Base-by-base conservation (phyloP, 2,888 invertebrate genomes). In the Lysandra coridon region DNA sequence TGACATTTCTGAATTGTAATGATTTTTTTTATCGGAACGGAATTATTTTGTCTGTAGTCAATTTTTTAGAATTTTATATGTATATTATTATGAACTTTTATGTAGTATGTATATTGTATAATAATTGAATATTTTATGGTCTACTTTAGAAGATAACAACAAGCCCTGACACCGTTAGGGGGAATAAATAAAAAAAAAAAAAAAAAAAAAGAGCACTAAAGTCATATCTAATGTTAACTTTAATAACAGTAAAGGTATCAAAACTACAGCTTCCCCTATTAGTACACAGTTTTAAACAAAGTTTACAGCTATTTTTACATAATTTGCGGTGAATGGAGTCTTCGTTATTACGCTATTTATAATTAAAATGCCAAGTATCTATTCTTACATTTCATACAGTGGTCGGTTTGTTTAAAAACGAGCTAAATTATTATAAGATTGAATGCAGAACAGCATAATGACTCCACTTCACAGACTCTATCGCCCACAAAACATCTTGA, bases 401-500 rank as follows among this genome's bases (percentile, higher is more conserved):
- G 78, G 83, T 81, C 82, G 83, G 85, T 86, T 85, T 84, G 84
- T 91, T 88, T 86, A 85, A 87, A 88, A 90, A 88, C 86, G 87
- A 87, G 85, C 86, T 89, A 87, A 90, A 91, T 90, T 89, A 88
- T 88, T 89, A 88, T 88, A 87, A 87, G 86, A 90, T 88, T 92
- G 89, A 91, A 91, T 90, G 88, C 86, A 83, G 85, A 85, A 83
- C 87, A 84, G 88, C 90, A 93, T 92, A 92, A 92, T 90, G 89
- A 91, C 86, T 88, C 84, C 85, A 87, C 91, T 90, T 84, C 85
- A 86, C 85, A 82, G 84, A 85, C 88, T 90, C 88, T 88, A 90
- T 89, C 88, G 88, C 89, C 87, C 83, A 91, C 90, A 92, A 92
- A 92, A 91, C 89, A 89, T 92, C 91, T 92, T 90, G 87, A 87